Evolutionary conservation across 2,113 vertebrate species (phyloP).

Genomic region (Bungarus multicinctus): DNA sequence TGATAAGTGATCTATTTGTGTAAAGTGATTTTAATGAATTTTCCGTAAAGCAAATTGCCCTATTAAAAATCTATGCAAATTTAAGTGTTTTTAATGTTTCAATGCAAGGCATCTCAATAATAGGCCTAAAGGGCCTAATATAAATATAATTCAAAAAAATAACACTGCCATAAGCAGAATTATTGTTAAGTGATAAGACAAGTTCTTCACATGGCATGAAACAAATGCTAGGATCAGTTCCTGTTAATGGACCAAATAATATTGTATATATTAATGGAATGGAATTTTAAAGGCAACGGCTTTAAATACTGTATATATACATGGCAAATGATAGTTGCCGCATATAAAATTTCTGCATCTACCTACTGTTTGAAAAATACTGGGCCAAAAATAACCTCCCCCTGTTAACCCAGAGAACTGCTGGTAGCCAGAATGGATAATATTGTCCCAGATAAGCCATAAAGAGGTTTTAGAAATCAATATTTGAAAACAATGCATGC

Average conservation of each 20-base stretch:
- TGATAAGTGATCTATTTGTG: neutral
- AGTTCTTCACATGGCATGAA: neutral
- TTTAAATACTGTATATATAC: neutral
- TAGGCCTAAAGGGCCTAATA: neutral
- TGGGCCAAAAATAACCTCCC: neutral
- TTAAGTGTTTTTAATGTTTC: neutral
- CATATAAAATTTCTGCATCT: neutral
- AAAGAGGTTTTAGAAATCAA: neutral
- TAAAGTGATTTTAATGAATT: neutral
- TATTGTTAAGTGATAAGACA: neutral
- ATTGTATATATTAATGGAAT: neutral
- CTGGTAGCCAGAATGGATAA: neutral
- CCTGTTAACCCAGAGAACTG: neutral
- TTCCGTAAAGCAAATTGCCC: neutral
- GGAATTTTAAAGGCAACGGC: neutral
- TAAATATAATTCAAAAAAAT: neutral
- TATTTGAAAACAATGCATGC: neutral
- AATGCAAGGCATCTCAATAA: neutral
- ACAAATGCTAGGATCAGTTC: neutral
- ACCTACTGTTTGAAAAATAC: neutral
- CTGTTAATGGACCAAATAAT: neutral
- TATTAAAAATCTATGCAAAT: neutral
- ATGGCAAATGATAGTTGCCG: neutral
- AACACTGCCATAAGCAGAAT: neutral
- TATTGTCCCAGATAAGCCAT: neutral